phyloP scores from a whole-genome alignment of 1,140 invertebrate genomes.

The Cyrtorhinus lividipennis region DNA sequence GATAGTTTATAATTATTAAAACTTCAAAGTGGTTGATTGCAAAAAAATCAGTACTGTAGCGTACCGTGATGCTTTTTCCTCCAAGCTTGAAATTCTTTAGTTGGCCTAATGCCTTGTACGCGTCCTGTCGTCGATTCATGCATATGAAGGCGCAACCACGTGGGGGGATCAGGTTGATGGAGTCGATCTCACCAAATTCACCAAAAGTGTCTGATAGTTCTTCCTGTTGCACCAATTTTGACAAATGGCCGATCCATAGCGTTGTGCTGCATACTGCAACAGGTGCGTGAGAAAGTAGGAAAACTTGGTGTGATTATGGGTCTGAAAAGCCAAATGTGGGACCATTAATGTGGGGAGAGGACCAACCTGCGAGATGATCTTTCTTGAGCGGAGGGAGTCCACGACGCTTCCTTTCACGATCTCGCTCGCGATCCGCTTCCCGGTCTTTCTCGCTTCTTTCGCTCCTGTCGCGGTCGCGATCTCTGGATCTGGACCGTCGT shows the following conservation, averaged over 20 bases:
- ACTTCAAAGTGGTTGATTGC: background rate
- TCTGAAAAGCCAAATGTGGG: too few relatives aligned
- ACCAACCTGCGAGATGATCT: slow-evolving; percentile 73
- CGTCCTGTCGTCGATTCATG: slow-evolving; percentile 87
- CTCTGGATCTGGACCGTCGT: slow-evolving; percentile 26
- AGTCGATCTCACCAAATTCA: slow-evolving; percentile 77
- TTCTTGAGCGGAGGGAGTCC: slow-evolving; percentile 76
- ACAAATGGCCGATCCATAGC: slow-evolving; percentile 91
- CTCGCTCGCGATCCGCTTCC: slow-evolving; percentile 49
- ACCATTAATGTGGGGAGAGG: too few relatives aligned
- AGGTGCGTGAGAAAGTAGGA: too few relatives aligned
- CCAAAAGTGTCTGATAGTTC: slow-evolving; percentile 86
- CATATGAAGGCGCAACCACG: slow-evolving; percentile 94
- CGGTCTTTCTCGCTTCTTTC: background rate
- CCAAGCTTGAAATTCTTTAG: slow-evolving; percentile 82
- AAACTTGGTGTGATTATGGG: too few relatives aligned
- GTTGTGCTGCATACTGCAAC: slow-evolving; percentile 82
- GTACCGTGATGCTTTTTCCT: slow-evolving; percentile 75
- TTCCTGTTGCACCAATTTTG: slow-evolving; percentile 84
- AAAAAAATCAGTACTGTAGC: background rate
- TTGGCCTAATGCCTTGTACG: slow-evolving; percentile 65
- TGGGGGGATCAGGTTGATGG: slow-evolving; percentile 88
- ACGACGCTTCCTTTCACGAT: slow-evolving; percentile 58
- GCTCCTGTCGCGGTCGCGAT: slow-evolving; percentile 14
- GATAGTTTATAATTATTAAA: background rate